Evolutionary conservation across 1,140 invertebrate genomes (phyloP).

Genomic region (Melanaphis sacchari): DNA sequence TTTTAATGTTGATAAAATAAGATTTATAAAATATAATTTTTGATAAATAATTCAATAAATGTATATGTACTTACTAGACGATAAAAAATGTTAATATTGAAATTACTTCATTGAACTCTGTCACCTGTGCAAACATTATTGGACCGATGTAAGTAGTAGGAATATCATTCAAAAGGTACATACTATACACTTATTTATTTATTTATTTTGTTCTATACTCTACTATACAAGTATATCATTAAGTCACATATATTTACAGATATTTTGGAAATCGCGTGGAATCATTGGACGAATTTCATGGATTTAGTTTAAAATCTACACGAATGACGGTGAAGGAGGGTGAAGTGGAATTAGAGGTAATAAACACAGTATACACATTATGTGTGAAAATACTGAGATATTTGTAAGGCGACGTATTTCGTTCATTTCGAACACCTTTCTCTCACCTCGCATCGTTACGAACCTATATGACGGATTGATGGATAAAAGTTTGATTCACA

Average conservation of each 20-base stretch:
- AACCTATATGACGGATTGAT: neutral
- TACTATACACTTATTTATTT: neutral
- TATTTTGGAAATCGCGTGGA: neutral
- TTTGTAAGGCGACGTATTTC: neutral
- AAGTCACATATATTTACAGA: neutral
- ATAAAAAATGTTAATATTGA: neutral
- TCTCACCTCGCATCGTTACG: neutral
- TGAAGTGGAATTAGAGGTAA: neutral
- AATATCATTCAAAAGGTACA: neutral
- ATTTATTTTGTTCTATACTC: neutral
- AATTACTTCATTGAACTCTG: neutral
- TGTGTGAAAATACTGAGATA: neutral
- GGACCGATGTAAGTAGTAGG: neutral
- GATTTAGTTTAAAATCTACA: neutral
- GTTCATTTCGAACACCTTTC: neutral
- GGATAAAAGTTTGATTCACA: neutral
- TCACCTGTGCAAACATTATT: neutral
- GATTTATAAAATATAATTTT: neutral
- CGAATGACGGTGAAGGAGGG: too few species aligned
- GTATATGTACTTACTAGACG: neutral
- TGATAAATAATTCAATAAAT: neutral
- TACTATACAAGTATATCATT: neutral
- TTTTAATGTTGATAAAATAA: neutral
- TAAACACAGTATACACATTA: neutral
- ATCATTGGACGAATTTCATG: neutral